These are phyloP conservation scores for Aurelia aurita complex sp. Pacific DNA, from an alignment of 30 jellyfish, hydroid and myxozoan species.

Conservation along the genomic window DNA sequence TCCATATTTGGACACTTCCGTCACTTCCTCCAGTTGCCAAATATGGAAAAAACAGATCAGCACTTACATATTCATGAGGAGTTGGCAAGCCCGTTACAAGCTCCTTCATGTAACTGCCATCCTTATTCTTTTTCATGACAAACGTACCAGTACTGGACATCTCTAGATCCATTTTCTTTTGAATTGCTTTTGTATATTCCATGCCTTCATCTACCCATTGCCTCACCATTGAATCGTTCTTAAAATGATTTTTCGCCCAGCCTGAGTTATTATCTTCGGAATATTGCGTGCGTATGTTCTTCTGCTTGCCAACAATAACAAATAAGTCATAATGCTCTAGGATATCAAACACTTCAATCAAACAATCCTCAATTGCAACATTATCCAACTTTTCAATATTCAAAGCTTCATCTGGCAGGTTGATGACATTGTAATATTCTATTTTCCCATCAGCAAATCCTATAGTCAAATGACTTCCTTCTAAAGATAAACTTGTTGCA, in stretches of 20 bases:
- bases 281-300: constrained; percentile 36
- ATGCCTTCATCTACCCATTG: constrained; percentile 43
- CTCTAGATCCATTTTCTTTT: constrained; percentile 37
- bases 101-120: neutral
- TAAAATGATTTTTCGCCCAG: constrained; percentile 32
- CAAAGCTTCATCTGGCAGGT: neutral
- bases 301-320: constrained; percentile 30
- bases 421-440: neutral
- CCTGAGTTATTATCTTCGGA: constrained; percentile 41
- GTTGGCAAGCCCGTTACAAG: constrained; percentile 32
- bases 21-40: constrained; percentile 58
- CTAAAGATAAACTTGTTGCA: constrained; percentile 8
- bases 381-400: neutral
- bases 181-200: constrained; percentile 32
- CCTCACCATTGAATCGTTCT: constrained; percentile 18
- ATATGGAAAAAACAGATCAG: constrained; percentile 24
- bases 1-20: constrained; percentile 43
- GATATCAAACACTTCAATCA: constrained; percentile 26
- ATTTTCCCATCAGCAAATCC: constrained; percentile 41
- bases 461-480: neutral
- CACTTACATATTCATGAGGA: constrained; percentile 47
- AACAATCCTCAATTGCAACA: neutral
- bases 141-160: constrained; percentile 42
- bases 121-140: neutral
- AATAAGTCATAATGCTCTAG: neutral